Evolutionary conservation across 2,797 vertebrate species (phyloP), one percentile per base, ranked within the genome.

Genomic region (Bradypus variegatus): DNA sequence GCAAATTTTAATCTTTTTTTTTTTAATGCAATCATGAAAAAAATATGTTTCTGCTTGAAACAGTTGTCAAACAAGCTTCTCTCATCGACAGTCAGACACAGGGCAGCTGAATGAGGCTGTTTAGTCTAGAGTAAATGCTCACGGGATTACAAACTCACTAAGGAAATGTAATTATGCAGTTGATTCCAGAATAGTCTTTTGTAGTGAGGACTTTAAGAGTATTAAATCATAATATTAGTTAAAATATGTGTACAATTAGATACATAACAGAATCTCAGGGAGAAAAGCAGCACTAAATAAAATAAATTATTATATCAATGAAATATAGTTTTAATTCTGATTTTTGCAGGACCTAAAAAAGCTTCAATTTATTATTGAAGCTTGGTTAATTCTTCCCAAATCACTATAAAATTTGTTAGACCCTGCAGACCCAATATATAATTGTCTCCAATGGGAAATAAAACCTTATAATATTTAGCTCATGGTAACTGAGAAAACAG

Each of bases 51-150:
- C 97, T 98, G 97, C 97, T 98, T 96, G 97, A 97, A 98, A 97
- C 96, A 97, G 98, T 98, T 98, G 98, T 99, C 98, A 98, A 98
- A 98, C 98, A 98, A 98, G 97, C 97, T 97, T 98, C 98, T 98
- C 98, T 98, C 98, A 98, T 98, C 97, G 96, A 94, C 97, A 97
- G 85, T 97, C 97, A 98, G 97, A 98, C 97, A 95, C 95, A 97
- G 97, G 97, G 97, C 98, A 99, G 98, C 98, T 98, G 98, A 98
- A 97, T 96, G 92, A 97, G 96, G 97, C 97, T 99, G 98, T 99
- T 99, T 99, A 99, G 98, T 99, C 98, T 99, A 97, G 97, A 97
- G 97, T 97, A 97, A 98, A 97, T 97, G 98, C 98, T 98, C 98
- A 65, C 93, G 98, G 98, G 98, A 98, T 98, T 98, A 97, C 96